These are phyloP conservation scores for Cactoblastis cactorum DNA, from an alignment of 2,888 invertebrate species.

Conservation along the genomic window DNA sequence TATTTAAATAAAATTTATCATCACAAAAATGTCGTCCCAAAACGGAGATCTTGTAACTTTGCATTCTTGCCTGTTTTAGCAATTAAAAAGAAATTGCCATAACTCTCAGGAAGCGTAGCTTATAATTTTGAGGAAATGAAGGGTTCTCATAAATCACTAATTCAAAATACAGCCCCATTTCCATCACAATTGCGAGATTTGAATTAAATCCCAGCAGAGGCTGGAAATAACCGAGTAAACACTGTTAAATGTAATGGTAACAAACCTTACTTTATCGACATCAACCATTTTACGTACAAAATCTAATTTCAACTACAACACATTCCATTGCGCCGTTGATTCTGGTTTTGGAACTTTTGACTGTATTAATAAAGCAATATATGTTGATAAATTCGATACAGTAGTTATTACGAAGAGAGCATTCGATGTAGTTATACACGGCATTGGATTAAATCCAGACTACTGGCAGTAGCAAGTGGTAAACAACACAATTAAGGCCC, in stretches of 20 bases:
- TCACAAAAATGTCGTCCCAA: not conserved
- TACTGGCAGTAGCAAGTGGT: slow-evolving; percentile 41
- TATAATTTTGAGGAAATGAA: slow-evolving; percentile 11
- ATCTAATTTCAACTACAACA: not conserved
- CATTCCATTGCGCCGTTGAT: slow-evolving; percentile 9
- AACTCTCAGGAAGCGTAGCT: not conserved
- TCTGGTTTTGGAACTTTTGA: not conserved
- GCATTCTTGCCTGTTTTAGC: not conserved
- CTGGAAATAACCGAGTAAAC: slow-evolving; percentile 49
- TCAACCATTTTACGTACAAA: not conserved
- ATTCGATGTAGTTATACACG: slow-evolving; percentile 19
- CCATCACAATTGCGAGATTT: slow-evolving; percentile 24
- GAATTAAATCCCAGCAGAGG: slow-evolving; percentile 32
- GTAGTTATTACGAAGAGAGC: not conserved
- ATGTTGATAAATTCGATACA: slow-evolving; percentile 1
- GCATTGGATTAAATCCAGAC: slow-evolving; percentile 46
- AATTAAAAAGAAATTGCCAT: slow-evolving; percentile 8
- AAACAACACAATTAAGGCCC: slow-evolving; percentile 59
- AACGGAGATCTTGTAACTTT: not conserved
- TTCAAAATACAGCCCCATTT: slow-evolving; percentile 18
- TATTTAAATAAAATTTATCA: not conserved
- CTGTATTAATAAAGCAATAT: slow-evolving; percentile 16
- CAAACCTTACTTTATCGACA: slow-evolving; percentile 23
- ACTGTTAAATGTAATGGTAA: slow-evolving; percentile 47
- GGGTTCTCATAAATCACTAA: slow-evolving; percentile 12